Conservation (phyloP, 2,113 vertebrate species). For the Ochotona curzoniae region DNA sequence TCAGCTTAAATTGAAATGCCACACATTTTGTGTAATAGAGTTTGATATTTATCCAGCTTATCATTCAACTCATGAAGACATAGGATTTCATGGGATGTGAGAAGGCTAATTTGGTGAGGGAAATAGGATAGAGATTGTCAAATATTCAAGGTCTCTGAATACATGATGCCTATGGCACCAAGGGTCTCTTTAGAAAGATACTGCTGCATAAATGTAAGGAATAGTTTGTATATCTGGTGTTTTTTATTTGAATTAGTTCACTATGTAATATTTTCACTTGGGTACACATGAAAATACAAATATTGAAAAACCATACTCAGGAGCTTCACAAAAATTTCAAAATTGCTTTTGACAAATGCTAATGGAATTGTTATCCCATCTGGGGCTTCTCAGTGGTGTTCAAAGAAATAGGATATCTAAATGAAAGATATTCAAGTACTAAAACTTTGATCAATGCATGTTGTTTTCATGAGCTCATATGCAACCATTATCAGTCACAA, state of each 20-base stretch:
- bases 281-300: neutral
- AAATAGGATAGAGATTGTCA: neutral
- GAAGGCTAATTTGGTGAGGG: constrained; percentile 37
- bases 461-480: neutral
- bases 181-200: neutral
- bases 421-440: constrained; percentile 6
- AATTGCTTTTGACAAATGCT: neutral
- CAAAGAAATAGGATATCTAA: neutral
- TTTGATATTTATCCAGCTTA: constrained; percentile 47
- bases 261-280: constrained; percentile 28
- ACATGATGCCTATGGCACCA: neutral
- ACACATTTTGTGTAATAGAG: neutral
- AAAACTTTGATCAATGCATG: neutral
- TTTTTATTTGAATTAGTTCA: neutral
- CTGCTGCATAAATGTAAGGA: neutral
- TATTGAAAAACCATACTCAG: neutral
- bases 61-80: neutral
- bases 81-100: neutral
- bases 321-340: neutral
- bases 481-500: neutral
- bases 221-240: neutral
- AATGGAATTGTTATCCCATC: neutral
- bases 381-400: neutral
- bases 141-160: neutral
- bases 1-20: constrained; percentile 34